Base-by-base conservation (phyloP, 2,113 vertebrate species). In the Clarias batrachus region DNA sequence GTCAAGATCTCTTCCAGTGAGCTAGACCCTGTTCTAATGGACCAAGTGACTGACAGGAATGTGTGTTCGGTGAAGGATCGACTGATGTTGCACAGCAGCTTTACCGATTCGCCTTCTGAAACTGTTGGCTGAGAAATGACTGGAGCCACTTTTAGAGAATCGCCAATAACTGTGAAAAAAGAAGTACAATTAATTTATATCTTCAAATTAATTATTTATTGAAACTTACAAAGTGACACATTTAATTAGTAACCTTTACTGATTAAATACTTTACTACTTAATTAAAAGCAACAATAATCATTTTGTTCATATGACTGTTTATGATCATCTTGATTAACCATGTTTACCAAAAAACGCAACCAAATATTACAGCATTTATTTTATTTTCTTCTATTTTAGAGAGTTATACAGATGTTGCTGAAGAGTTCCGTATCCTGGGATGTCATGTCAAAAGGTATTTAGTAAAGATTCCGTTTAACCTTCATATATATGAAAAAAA, bases 41-140 rank as follows among this genome's bases (percentile, higher is more conserved):
- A 95, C 96, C 96, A 97, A 25, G 91, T 94, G 52, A 97, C 92
- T 0, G 96, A 95, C 48, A 97, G 92, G 86, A 96, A 95, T 1
- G 95, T 96, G 88, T 95, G 94, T 81, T 94, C 92, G 0, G 91
- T 88, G 0, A 94, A 94, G 11, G 88, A 59, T 2, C 92, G 94
- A 5, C 77, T 8, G 0, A 94, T 93, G 0, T 91, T 90, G 85
- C 96, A 97, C 73, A 87, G 92, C 60, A 97, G 90, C 87, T 94
- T 94, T 70, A 97, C 92, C 0, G 95, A 92, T 54, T 94, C 93
- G 0, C 96, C 96, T 83, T 96, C 95, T 0, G 93, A 93, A 12
- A 96, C 91, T 41, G 88, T 90, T 66, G 92, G 90, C 0, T 48
- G 90, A 21, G 89, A 90, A 82, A 92, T 93, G 41, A 89, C 89